Evolutionary conservation across 2,888 invertebrate species (phyloP), one percentile per base, ranked within the genome.

Genomic region (Sarcophaga rosellei): DNA sequence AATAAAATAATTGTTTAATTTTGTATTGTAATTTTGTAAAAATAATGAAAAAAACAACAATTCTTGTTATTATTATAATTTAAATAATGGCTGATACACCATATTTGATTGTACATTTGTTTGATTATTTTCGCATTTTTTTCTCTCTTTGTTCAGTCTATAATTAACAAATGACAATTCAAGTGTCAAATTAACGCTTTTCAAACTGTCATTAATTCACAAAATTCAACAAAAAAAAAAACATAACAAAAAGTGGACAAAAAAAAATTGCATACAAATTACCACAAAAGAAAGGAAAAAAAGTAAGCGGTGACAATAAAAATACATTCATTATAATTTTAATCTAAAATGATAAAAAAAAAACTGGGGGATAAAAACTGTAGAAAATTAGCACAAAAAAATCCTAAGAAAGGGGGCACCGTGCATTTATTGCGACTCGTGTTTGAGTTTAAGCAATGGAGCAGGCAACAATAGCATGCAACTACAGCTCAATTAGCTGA

Each of bases 131-230:
- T 59, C 35, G 66, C 44, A 47, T 8, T 35, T 53, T 53, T 53
- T 4, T 4, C 3, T 12, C 15, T 4, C 15, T 53, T 15, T 53
- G 15, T 12, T 5, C 23, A n/a, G 23, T 75, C 25, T 79, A 81
- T 84, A 86, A 86, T 86, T 86, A 86, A 75, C 84, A 81, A 84
- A 70, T 84, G 86, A 86, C 86, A 86, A 86, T 75, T 86, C 86
- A 86, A 81, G 62, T 86, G 86, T 86, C 86, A 86, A 86, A 86
- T 86, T 86, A 86, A 86, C 86, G 78, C 84, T 81, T 86, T 84
- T 84, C 86, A 81, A 84, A 84, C 57, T 86, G 78, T 80, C 86
- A 86, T 86, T 86, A 86, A 86, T 84, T 84, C 69, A 69, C 21
- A 45, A 80, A 84, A 84, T 79, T 72, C 77, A 84, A 85, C 81